Evolutionary conservation across 2,113 vertebrate species (phyloP), one percentile per base, ranked within the genome.

Genomic region (Eudyptes chrysolophus): DNA sequence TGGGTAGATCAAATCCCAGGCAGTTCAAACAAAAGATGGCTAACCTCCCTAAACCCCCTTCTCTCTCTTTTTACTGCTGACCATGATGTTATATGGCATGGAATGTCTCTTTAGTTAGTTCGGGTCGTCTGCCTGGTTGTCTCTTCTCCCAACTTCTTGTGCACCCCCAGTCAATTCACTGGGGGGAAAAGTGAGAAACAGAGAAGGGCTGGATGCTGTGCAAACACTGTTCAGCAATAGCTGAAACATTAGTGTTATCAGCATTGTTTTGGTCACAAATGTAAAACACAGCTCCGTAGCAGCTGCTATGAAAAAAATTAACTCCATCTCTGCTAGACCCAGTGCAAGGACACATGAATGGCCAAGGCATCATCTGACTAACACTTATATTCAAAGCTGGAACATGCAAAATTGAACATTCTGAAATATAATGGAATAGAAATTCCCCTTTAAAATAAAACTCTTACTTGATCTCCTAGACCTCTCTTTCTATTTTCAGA

Each of bases 21-120:
- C 42, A 60, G 14, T 48, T 84, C 58, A 12, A 68, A 11, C 16
- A 44, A 52, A 24, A 27, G 10, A 26, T 19, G 7, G 4, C 6
- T 69, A 49, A 22, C 4, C 19, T 76, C 6, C 18, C 19, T 54
- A 36, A 57, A 27, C 2, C 1, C 1, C 0, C 8, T 55, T 57
- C 32, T 76, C 22, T 44, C 13, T 25, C 27, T 84, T 88, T 78
- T 36, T 74, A 18, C 26, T 49, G 24, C 12, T 20, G 8, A 65
- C 13, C 15, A 42, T 29, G 9, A 26, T 44, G 10, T 34, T 32
- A 38, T 26, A 22, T 16, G 38, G 3, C 26, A 64, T 20, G 25
- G 12, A 71, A 71, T 77, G 48, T 34, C 57, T 40, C 34, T 61
- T 55, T 8, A 40, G 13, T 26, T 86, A n/a, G 10, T 30, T 78